These are phyloP conservation scores for Cryptocephalus primarius DNA, from an alignment of 2,888 invertebrate species.

Conservation along the genomic window DNA sequence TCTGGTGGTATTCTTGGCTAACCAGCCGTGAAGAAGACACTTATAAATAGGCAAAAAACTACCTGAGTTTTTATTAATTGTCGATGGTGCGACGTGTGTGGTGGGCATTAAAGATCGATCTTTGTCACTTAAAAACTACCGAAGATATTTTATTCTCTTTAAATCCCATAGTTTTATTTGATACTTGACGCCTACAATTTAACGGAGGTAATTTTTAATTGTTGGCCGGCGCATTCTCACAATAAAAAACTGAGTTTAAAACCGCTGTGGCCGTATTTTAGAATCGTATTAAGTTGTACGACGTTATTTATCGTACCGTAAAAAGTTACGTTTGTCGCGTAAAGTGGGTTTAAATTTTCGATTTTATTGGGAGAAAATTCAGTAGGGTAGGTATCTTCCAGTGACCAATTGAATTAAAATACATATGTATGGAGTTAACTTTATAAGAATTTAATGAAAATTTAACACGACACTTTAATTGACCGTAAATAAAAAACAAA, in stretches of 20 bases:
- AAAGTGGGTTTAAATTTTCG: not conserved
- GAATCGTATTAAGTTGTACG: not conserved
- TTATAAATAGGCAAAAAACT: slow-evolving; percentile 28
- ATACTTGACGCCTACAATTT: slow-evolving; percentile 25
- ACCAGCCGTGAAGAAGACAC: slow-evolving; percentile 13
- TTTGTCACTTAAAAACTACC: slow-evolving; percentile 24
- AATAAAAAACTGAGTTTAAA: slow-evolving; percentile 7
- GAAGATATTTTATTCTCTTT: slow-evolving; percentile 21
- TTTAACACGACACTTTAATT: no score
- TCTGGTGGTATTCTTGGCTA: slow-evolving; percentile 4
- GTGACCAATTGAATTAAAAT: no score
- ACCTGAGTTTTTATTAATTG: slow-evolving; percentile 29
- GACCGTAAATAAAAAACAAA: no score
- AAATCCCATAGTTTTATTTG: slow-evolving; percentile 20
- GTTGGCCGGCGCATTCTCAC: slow-evolving; percentile 6
- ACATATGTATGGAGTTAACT: no score
- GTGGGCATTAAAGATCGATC: slow-evolving; percentile 24
- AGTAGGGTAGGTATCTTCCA: no score
- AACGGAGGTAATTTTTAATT: slow-evolving; percentile 21
- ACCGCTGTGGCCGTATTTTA: not conserved
- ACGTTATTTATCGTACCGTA: not conserved
- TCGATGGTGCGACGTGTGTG: slow-evolving; percentile 25
- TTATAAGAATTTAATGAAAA: no score
- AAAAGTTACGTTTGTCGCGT: not conserved
- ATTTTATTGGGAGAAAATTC: not conserved